Base-by-base conservation (phyloP, 2,888 invertebrate genomes). In the Mythimna loreyi region DNA sequence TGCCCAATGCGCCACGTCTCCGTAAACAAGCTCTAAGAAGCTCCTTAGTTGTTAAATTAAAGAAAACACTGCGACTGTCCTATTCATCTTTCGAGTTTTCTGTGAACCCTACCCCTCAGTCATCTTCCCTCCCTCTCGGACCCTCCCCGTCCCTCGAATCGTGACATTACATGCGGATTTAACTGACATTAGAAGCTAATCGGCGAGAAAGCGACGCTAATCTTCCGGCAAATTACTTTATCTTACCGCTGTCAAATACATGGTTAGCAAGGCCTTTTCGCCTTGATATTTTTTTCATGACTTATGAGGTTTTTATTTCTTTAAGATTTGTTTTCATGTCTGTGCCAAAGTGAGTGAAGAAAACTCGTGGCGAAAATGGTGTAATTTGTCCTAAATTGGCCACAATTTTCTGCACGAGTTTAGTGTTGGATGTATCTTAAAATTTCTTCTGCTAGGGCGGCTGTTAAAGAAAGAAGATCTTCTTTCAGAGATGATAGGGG, bases 141-240 rank as follows among this genome's bases (percentile, higher is more conserved):
- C 28, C 40, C 21, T 61, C 45, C 40, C 25, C 40, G 55, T 56
- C 45, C 45, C 36, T 58, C 53, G 62, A 66, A 66, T 64, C 55
- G 63, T 16, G 65, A 73, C 68, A 65, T 68, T 63, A 72, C 45
- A 72, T 53, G 65, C 53, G 23, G 47, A 56, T 75, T 80, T 63
- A 62, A 21, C 40, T 40, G 40, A 40, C 40, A 40, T 40, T 40
- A 40, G 16, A 40, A 36, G 50, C 47, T 75, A 78, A 80, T 78
- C 78, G 72, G 62, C 64, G 23, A 65, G 69, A 59, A 49, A 11
- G 57, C n/a, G 60, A 9, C 0, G 52, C 60, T 76, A 75, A 75
- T 75, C 77, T 71, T 25, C 30, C 45, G 69, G 59, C 63, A 75
- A 75, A 65, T 75, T 36, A 70, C 70, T 75, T 57, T 61, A 69